Base-by-base conservation (phyloP, 2,888 invertebrate genomes). In the Magallana nippona region DNA sequence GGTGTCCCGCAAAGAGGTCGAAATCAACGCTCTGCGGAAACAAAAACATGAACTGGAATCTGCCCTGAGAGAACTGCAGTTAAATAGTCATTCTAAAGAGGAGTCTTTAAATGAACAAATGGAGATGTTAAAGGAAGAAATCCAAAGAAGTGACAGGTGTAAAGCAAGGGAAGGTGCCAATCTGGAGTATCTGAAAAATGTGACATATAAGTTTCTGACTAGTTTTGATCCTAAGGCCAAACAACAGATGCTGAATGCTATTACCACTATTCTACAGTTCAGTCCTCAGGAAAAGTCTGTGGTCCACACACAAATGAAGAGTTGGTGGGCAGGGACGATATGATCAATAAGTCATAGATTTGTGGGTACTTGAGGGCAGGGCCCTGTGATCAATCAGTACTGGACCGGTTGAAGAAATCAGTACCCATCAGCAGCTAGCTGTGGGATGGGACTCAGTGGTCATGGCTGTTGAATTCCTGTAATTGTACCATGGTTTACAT, bases 171-270 rank as follows among this genome's bases (percentile, higher is more conserved):
- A 97, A 94, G 97, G 97, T 10, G 97, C 97, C 0, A 98, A 98
- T 94, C 94, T 98, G 62, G 98, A 98, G 93, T 98, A 98, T 93
- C 94, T 98, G 84, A 98, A 98, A 94, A 98, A 98, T 94, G 98
- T 98, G 5, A 96, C 98, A 82, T 96, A 97, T 82, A 97, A 97
- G 86, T 98, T 96, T 93, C 95, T 98, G 57, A 95, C 96, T 84
- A 96, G 96, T 1, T 95, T 95, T 0, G 97, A 97, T 93, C 94
- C 95, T 57, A 95, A 95, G 1, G 96, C 96, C 0, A 96, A 96
- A 85, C 95, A 95, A 57, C 97, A 97, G 92, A 98, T 98, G 97
- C 94, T 98, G 22, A 98, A 98, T 94, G 98, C 98, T 0, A 98
- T 98, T 84, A 96, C 97, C 0, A 96, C 97, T 1, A 97, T 98